Base-by-base conservation (phyloP, 2,113 vertebrate species). In the Mixornis gularis region DNA sequence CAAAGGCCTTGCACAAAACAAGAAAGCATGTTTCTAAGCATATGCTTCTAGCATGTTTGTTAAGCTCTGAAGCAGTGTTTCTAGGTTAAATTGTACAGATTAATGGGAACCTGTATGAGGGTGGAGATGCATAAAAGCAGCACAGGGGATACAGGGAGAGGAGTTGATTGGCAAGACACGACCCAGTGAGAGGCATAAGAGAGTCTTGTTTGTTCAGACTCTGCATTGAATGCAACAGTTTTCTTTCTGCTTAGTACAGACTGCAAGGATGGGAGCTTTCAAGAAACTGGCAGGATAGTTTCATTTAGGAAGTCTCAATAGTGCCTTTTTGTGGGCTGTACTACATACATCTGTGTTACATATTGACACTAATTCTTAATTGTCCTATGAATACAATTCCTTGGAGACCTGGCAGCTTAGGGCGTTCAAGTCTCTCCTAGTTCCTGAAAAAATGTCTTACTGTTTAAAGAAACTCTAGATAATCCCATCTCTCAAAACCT, bases 71-170 rank as follows among this genome's bases (percentile, higher is more conserved):
- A 93, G 64, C 71, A 80, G 51, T 76, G 58, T 63, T 77, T 95
- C 66, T 64, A 89, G 71, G 81, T 63, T 90, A 92, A 96, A 85
- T 66, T 63, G 26, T 74, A 43, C 5, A 32, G 60, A 72, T 95
- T 90, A 94, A 81, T 72, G 48, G 55, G 76, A 96, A 87, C 77
- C 81, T 96, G 89, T 93, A 59, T 94, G 92, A 94, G 64, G 72
- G 94, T 81, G 80, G 90, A 85, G 79, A 95, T 62, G 86, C 32
- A 53, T 36, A 72, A 94, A 93, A 88, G 79, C 59, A 90, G 40
- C 80, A 55, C 51, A 64, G 29, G 12, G 44, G n/a, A 34, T 27
- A 19, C 10, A 41, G 34, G 26, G 21, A 26, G 11, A 68, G n/a
- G 76, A 76, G 63, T 11, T 70, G 68, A 84, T 93, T 94, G 90